phyloP scores from a whole-genome alignment of 1,140 invertebrate species.

The Zophobas morio region DNA sequence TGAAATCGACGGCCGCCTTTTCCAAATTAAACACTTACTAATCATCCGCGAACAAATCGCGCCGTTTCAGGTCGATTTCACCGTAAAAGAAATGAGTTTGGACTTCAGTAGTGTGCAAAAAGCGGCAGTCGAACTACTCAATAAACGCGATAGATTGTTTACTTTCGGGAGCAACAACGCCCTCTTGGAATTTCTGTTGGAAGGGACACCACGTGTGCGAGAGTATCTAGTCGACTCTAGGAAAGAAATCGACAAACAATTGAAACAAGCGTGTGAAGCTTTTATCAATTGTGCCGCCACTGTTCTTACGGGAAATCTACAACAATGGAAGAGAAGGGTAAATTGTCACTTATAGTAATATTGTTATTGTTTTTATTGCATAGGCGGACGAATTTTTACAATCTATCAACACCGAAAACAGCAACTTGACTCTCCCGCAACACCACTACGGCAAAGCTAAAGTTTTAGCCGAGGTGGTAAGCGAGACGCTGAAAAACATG shows the following conservation, averaged over 20 bases:
- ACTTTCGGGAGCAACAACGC: constrained; percentile 92
- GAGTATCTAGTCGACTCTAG: constrained; percentile 94
- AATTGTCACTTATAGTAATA: no score
- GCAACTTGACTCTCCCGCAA: constrained; percentile 63
- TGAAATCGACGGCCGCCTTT: constrained; percentile 92
- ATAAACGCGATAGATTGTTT: constrained; percentile 90
- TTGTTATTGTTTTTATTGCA: neutral
- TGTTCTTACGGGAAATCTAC: constrained; percentile 75
- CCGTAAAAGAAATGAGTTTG: constrained; percentile 90
- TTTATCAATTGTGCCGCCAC: constrained; percentile 89
- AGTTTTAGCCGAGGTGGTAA: constrained; percentile 72
- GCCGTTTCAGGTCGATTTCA: constrained; percentile 97
- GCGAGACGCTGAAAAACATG: constrained; percentile 78
- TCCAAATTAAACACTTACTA: constrained; percentile 97
- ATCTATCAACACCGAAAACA: constrained; percentile 55
- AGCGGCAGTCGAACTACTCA: constrained; percentile 88
- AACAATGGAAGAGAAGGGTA: constrained; percentile 52
- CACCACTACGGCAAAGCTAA: constrained; percentile 71
- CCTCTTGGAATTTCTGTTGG: constrained; percentile 90
- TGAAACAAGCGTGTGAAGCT: constrained; percentile 92
- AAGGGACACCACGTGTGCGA: constrained; percentile 92
- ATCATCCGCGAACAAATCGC: constrained; percentile 98
- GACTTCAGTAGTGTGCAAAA: constrained; percentile 93
- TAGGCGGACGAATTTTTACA: constrained; percentile 51
- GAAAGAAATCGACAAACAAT: constrained; percentile 93